A percentile compares a stretch with the other conserved stretches of the same genome.
phyloP scores from a whole-genome alignment of 2,113 vertebrate genomes.

The Macquaria ambigua region DNA sequence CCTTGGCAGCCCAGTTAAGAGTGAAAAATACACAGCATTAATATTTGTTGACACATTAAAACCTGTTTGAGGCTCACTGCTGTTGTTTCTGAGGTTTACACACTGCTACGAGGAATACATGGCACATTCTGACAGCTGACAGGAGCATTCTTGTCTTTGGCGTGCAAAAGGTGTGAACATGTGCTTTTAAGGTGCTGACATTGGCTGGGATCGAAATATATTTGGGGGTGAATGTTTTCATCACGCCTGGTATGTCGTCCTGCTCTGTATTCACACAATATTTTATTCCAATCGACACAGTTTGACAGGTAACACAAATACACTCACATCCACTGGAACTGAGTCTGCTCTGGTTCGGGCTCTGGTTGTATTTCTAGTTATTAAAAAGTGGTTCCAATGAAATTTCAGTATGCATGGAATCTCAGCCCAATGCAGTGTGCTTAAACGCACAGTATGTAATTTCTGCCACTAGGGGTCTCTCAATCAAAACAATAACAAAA shows the following conservation, averaged over 20 bases:
- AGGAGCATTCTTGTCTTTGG: slow-evolving; percentile 28
- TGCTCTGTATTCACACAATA: slow-evolving; percentile 20
- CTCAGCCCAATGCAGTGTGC: slow-evolving; percentile 17
- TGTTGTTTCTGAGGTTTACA: slow-evolving; percentile 53
- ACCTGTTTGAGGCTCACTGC: slow-evolving; percentile 37
- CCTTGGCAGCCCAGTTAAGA: slow-evolving; percentile 45
- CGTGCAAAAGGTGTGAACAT: slow-evolving; percentile 48
- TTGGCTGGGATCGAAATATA: slow-evolving; percentile 7
- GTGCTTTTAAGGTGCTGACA: slow-evolving; percentile 41
- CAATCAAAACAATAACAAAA: too few species aligned
- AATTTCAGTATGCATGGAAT: slow-evolving; percentile 33
- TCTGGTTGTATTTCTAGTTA: slow-evolving; percentile 32
- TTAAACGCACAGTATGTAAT: background rate
- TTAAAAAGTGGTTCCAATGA: slow-evolving; percentile 61
- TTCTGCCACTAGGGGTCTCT: too few species aligned
- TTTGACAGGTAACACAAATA: slow-evolving; percentile 36
- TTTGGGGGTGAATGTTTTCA: slow-evolving; percentile 1
- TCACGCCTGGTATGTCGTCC: background rate
- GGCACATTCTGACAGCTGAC: slow-evolving; percentile 54
- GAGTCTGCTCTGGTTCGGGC: slow-evolving; percentile 10
- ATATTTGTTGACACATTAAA: slow-evolving; percentile 60
- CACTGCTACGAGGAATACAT: slow-evolving; percentile 23
- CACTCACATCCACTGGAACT: background rate
- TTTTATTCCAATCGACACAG: slow-evolving; percentile 26
- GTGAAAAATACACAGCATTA: slow-evolving; percentile 30